These are phyloP conservation scores for Drosophila atroscutellata DNA, from an alignment of 2,888 invertebrate genomes.

Conservation along the genomic window DNA sequence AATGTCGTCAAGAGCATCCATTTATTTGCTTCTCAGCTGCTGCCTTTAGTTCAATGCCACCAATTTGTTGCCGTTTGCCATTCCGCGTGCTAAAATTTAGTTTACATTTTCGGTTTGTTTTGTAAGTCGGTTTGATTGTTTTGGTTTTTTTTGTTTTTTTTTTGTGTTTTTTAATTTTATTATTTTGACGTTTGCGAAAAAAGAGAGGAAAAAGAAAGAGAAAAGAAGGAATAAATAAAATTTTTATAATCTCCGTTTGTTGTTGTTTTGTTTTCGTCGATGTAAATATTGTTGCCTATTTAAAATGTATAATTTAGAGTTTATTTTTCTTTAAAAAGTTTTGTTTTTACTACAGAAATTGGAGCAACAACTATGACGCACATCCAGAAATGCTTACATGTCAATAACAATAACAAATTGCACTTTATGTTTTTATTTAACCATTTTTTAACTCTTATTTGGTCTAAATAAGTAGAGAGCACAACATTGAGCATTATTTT, in stretches of 20 bases:
- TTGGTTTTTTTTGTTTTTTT: constrained; percentile 18
- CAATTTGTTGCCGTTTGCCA: constrained; percentile 44
- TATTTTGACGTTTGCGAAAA: constrained; percentile 52
- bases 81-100: constrained; percentile 40
- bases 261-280: constrained; percentile 40
- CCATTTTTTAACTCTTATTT: constrained; percentile 31
- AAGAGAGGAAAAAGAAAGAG: constrained; percentile 77
- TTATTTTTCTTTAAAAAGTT: constrained; percentile 25
- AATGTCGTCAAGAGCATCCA: constrained; percentile 51
- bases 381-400: constrained; percentile 66
- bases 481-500: constrained; percentile 61
- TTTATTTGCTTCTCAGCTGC: constrained; percentile 42
- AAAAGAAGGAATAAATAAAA: constrained; percentile 77
- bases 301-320: constrained; percentile 43
- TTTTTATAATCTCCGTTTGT: constrained; percentile 75
- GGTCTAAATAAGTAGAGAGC: constrained; percentile 40
- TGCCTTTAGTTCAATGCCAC: constrained; percentile 58
- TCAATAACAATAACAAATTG: constrained; percentile 57
- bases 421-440: constrained; percentile 23
- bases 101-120: constrained; percentile 31
- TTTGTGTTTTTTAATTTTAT: constrained; percentile 32
- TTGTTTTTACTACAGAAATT: constrained; percentile 55
- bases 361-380: constrained; percentile 57
- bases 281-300: constrained; percentile 53
- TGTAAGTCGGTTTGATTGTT: constrained; percentile 33